Conservation (phyloP, 2,888 invertebrate species). For the Serripes groenlandicus region DNA sequence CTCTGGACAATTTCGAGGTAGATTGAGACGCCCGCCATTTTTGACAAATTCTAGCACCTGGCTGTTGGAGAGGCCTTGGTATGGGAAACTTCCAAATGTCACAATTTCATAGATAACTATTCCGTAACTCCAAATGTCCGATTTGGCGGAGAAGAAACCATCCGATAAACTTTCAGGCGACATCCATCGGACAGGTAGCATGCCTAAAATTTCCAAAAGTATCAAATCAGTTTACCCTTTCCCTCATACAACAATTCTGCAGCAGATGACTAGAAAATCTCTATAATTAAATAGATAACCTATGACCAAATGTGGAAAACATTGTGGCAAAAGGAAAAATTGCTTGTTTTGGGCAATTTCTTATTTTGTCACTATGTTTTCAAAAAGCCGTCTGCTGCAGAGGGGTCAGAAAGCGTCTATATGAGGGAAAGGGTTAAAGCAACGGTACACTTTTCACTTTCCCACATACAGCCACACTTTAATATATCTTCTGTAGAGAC, state of each 20-base stretch:
- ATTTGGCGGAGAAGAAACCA: constrained; percentile 94
- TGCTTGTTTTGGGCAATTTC: background rate
- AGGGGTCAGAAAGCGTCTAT: too few species aligned
- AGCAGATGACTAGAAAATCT: too few species aligned
- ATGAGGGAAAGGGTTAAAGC: too few species aligned
- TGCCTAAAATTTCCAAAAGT: constrained; percentile 87
- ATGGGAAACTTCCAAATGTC: constrained; percentile 96
- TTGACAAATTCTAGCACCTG: constrained; percentile 94
- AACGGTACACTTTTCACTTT: too few species aligned
- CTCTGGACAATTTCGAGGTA: constrained; percentile 93
- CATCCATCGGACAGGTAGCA: constrained; percentile 97
- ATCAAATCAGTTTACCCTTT: too few species aligned
- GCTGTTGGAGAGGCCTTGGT: constrained; percentile 94
- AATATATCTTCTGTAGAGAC: too few species aligned
- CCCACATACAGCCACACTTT: too few species aligned
- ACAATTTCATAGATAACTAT: constrained; percentile 94
- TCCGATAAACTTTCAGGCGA: constrained; percentile 94
- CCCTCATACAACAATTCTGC: too few species aligned
- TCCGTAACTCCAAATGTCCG: constrained; percentile 97
- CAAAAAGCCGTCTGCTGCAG: too few species aligned
- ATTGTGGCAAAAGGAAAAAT: background rate
- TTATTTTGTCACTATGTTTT: background rate
- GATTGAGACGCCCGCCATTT: constrained; percentile 90
- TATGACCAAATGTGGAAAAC: background rate
- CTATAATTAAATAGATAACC: too few species aligned